A percentile compares a stretch with the other conserved stretches of the same genome.
phyloP scores from a whole-genome alignment of 1,140 invertebrate genomes.

The Himalopsyche phryganea region DNA sequence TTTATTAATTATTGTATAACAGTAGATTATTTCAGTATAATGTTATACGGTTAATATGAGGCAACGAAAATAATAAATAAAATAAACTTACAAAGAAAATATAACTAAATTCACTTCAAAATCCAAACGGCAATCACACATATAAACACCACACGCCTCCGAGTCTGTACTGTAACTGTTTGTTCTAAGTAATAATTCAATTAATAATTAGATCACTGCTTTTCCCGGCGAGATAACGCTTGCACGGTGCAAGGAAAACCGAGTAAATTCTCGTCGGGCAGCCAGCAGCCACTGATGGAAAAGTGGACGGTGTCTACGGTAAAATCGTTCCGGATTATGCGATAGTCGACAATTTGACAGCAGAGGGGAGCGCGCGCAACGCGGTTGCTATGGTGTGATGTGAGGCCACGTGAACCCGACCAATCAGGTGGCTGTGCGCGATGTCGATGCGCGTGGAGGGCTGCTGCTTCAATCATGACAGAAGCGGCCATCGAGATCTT shows the following conservation, averaged over 20 bases:
- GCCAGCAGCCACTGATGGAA: conserved; percentile 21
- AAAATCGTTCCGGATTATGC: conserved; percentile 19
- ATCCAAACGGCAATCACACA: neutral
- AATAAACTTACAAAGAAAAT: conserved; percentile 14
- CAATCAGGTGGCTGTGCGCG: conserved; percentile 24
- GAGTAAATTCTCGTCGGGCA: neutral
- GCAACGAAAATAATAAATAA: conserved; percentile 1
- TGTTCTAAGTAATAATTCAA: conserved; percentile 11
- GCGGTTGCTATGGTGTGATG: conserved; percentile 32
- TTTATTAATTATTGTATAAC: neutral
- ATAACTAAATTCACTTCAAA: conserved; percentile 13
- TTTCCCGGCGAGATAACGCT: neutral
- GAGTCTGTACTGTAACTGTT: neutral
- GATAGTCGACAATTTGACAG: conserved; percentile 19
- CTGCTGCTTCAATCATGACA: neutral
- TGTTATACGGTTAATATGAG: neutral
- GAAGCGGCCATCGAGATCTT: neutral
- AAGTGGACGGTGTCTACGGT: conserved; percentile 13
- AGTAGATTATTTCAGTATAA: too few species aligned
- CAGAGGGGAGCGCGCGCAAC: conserved; percentile 14
- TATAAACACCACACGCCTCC: conserved; percentile 6
- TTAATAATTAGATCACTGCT: conserved; percentile 8
- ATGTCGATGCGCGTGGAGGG: conserved; percentile 8
- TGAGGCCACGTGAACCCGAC: conserved; percentile 31
- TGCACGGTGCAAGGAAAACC: neutral